Conservation (phyloP, 2,888 invertebrate genomes). For the Agelastica alni region DNA sequence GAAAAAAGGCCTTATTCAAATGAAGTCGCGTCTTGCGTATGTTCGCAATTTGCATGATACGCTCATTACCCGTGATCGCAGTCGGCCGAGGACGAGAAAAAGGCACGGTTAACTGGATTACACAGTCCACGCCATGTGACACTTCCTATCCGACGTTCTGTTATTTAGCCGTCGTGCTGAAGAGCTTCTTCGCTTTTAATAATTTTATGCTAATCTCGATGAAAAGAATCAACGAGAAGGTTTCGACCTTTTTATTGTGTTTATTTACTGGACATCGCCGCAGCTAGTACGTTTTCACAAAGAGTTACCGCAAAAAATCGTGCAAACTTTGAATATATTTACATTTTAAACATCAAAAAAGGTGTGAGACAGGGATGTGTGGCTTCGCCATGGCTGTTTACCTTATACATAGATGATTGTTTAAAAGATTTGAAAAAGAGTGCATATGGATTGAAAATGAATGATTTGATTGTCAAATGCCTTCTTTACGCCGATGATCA, state of each 20-base stretch:
- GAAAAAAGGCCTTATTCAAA: constrained; percentile 12
- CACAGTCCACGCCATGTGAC: constrained; percentile 15
- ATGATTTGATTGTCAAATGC: too few species aligned
- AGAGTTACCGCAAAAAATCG: too few species aligned
- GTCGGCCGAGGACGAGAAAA: constrained; percentile 11
- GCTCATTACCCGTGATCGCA: constrained; percentile 9
- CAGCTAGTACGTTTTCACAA: too few species aligned
- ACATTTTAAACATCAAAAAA: too few species aligned
- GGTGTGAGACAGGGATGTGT: too few species aligned
- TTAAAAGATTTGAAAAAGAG: too few species aligned
- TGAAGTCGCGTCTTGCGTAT: not conserved
- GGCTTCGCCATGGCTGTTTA: too few species aligned
- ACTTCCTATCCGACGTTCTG: constrained; percentile 4
- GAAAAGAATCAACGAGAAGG: not conserved
- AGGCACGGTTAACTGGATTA: constrained; percentile 15
- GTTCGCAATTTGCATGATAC: constrained; percentile 15
- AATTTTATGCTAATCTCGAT: constrained; percentile 21
- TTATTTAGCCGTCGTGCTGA: constrained; percentile 8
- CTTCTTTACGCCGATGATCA: too few species aligned
- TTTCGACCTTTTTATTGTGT: not conserved
- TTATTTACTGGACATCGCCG: not conserved
- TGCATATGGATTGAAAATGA: too few species aligned
- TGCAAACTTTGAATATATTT: too few species aligned
- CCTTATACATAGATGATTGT: too few species aligned
- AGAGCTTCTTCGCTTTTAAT: constrained; percentile 14